Evolutionary conservation across 2,888 invertebrate species (phyloP).

Genomic region (Pharmacophagus antenor): DNA sequence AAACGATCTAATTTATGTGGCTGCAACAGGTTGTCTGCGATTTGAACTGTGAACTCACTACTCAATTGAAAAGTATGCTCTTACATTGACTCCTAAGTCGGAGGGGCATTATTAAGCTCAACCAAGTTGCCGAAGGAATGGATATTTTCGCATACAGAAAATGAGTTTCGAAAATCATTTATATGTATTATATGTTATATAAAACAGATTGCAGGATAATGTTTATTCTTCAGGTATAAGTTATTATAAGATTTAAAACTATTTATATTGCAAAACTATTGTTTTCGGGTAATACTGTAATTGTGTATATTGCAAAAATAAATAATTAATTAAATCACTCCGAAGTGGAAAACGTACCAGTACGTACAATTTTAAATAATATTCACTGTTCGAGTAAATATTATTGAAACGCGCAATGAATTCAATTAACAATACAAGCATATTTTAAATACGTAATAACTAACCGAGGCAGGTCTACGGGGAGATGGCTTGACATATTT

Average conservation of each 20-base stretch:
- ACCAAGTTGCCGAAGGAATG: too few relatives aligned
- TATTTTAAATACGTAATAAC: constrained; percentile 18
- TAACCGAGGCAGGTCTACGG: constrained; percentile 20
- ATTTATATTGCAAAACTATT: too few relatives aligned
- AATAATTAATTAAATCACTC: too few relatives aligned
- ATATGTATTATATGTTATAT: too few relatives aligned
- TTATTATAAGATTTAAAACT: too few relatives aligned
- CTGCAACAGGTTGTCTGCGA: background rate
- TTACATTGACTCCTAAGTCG: background rate
- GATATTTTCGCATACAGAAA: too few relatives aligned
- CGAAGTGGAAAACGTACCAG: too few relatives aligned
- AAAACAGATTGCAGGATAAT: too few relatives aligned
- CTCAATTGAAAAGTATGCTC: background rate
- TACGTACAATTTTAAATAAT: background rate
- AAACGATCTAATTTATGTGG: background rate
- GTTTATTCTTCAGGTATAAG: too few relatives aligned
- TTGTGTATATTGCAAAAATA: too few relatives aligned
- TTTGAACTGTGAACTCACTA: background rate
- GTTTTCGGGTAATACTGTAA: too few relatives aligned
- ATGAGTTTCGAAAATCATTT: too few relatives aligned
- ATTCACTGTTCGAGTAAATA: background rate
- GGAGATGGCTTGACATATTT: constrained; percentile 21
- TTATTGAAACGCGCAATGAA: constrained; percentile 8
- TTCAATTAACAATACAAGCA: constrained; percentile 17
- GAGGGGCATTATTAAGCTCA: background rate